A percentile compares a stretch with the other conserved stretches of the same genome.
These are phyloP conservation scores for Aspidoscelis tigris DNA, from an alignment of 2,113 vertebrate genomes.

Conservation along the genomic window DNA sequence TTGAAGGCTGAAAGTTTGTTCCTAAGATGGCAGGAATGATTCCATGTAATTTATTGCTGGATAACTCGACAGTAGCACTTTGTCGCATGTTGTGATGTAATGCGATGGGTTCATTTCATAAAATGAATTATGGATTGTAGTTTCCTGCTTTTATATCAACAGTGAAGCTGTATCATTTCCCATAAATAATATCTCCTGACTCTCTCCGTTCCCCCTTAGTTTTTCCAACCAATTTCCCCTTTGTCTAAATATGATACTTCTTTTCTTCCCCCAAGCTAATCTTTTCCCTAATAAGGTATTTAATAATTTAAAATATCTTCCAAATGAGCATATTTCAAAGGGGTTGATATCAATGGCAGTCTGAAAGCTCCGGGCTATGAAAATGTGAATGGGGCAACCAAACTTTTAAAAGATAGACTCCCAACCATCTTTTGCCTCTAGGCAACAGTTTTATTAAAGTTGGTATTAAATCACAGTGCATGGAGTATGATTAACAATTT, in stretches of 20 bases:
- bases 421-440: slow-evolving; percentile 73
- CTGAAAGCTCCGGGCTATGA: slow-evolving; percentile 60
- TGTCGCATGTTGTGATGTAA: slow-evolving; percentile 67
- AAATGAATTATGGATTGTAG: slow-evolving; percentile 71
- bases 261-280: slow-evolving; percentile 62
- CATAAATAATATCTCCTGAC: slow-evolving; percentile 67
- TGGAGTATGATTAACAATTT: slow-evolving; percentile 79
- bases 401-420: slow-evolving; percentile 70
- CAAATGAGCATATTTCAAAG: slow-evolving; percentile 78
- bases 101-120: slow-evolving; percentile 69
- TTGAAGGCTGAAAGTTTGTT: slow-evolving; percentile 59
- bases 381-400: slow-evolving; percentile 68
- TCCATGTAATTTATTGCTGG: slow-evolving; percentile 62
- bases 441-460: slow-evolving; percentile 82
- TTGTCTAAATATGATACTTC: slow-evolving; percentile 67
- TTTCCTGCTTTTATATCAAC: slow-evolving; percentile 73
- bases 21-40: slow-evolving; percentile 56
- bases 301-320: slow-evolving; percentile 74
- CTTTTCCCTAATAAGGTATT: slow-evolving; percentile 75
- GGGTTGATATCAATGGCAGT: slow-evolving; percentile 62
- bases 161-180: slow-evolving; percentile 65
- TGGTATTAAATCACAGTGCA: slow-evolving; percentile 78
- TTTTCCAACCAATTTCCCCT: slow-evolving; percentile 63
- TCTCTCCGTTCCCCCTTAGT: slow-evolving; percentile 66
- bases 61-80: slow-evolving; percentile 62